Evolutionary conservation across 1,140 invertebrate genomes (phyloP).

Genomic region (Tetramorium simillimum): DNA sequence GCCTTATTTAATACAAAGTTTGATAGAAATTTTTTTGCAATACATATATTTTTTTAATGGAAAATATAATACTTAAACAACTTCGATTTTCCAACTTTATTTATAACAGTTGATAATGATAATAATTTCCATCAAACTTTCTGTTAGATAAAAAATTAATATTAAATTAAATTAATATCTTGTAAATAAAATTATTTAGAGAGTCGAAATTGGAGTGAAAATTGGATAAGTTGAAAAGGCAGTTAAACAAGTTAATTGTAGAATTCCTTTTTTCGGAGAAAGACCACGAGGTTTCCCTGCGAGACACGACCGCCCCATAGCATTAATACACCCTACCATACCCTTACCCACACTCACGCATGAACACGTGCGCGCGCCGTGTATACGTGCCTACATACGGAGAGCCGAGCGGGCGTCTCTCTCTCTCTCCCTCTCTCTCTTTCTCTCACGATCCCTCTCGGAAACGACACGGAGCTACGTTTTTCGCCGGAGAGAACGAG

Average conservation of each 20-base stretch:
- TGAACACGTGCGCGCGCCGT: not conserved
- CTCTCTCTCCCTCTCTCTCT: no score
- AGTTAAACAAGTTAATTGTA: not conserved
- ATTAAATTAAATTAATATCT: no score
- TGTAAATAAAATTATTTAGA: not conserved
- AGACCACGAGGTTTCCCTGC: not conserved
- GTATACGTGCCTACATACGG: not conserved
- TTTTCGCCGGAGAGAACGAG: not conserved
- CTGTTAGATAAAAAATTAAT: not conserved
- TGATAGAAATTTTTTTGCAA: not conserved
- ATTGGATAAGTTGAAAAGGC: no score
- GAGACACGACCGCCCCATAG: not conserved
- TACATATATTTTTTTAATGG: not conserved
- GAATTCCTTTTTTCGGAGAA: not conserved
- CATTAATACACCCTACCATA: not conserved
- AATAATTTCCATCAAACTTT: not conserved
- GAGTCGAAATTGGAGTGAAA: no score
- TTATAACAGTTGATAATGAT: not conserved
- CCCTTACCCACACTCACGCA: not conserved
- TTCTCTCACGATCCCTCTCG: not conserved
- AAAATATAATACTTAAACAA: not conserved
- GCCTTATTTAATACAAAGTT: not conserved
- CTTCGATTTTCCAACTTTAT: not conserved
- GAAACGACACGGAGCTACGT: not conserved
- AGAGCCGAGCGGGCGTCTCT: not conserved